Percentiles rank a stretch among this genome's conserved stretches.
Conservation (phyloP, 2,888 invertebrate genomes). For the Entomobrya multifasciata region DNA sequence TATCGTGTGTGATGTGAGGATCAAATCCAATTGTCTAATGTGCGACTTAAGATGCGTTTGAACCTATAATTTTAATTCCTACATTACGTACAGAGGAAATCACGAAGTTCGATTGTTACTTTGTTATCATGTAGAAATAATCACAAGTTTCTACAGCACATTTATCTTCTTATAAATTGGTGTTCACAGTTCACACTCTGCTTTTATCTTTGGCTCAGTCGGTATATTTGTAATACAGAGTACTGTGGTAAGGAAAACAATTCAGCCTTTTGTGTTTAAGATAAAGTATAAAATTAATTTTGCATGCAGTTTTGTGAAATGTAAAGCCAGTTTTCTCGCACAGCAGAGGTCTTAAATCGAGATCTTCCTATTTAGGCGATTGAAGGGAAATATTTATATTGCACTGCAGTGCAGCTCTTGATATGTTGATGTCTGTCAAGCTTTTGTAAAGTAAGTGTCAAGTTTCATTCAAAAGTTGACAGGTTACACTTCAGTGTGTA, state of each 20-base stretch:
- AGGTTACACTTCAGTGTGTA: conserved; percentile 56
- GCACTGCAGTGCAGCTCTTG: conserved; percentile 7
- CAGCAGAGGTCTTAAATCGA: conserved; percentile 65
- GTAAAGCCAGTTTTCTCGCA: too few species aligned
- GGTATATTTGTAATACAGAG: conserved; percentile 44
- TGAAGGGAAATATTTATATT: conserved; percentile 11
- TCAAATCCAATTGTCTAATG: too few species aligned
- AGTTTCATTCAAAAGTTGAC: conserved; percentile 67
- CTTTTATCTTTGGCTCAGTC: background rate
- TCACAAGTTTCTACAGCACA: too few species aligned
- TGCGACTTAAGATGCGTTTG: too few species aligned
- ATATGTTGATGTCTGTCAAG: conserved; percentile 47
- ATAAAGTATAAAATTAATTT: too few species aligned
- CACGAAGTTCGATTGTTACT: too few species aligned
- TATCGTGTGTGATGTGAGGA: too few species aligned
- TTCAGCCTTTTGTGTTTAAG: conserved; percentile 28
- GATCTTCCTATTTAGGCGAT: conserved; percentile 64
- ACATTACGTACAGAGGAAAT: too few species aligned
- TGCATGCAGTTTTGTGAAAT: too few species aligned
- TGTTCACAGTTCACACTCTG: background rate
- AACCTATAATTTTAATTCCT: too few species aligned
- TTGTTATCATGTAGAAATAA: too few species aligned
- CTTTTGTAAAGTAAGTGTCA: conserved; percentile 58
- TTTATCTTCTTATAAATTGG: background rate
- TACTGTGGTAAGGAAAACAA: conserved; percentile 56